Evolutionary conservation across 2,888 invertebrate genomes (phyloP).

Genomic region (Hydroisotoma schaefferi): DNA sequence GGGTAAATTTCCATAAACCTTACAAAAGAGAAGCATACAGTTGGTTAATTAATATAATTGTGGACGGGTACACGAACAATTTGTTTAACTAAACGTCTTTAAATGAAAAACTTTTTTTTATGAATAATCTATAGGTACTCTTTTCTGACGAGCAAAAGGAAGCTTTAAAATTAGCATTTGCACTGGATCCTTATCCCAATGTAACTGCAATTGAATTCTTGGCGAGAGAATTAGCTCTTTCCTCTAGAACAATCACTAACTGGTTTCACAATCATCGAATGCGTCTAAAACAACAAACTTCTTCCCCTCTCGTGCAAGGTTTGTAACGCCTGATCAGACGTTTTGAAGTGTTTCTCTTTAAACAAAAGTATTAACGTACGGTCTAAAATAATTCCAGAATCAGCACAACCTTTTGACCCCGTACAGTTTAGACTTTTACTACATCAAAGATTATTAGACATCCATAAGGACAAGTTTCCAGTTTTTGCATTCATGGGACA

Average conservation of each 20-base stretch:
- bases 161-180: constrained; percentile 87
- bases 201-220: constrained; percentile 93
- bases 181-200: constrained; percentile 94
- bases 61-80: no score
- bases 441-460: constrained; percentile 81
- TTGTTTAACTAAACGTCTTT: no score
- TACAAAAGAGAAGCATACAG: no score
- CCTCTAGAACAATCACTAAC: constrained; percentile 94
- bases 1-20: constrained; percentile 37
- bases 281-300: constrained; percentile 81
- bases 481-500: constrained; percentile 63
- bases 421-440: constrained; percentile 84
- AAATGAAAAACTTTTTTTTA: background rate
- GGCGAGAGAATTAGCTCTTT: constrained; percentile 83
- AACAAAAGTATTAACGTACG: background rate
- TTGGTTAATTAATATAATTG: background rate
- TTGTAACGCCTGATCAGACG: no score
- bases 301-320: constrained; percentile 47
- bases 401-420: constrained; percentile 66
- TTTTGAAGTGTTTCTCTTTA: background rate
- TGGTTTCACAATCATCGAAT: constrained; percentile 99
- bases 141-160: constrained; percentile 99
- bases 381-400: constrained; percentile 37
- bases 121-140: constrained; percentile 60
- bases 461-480: constrained; percentile 70